Conservation (phyloP, 2,113 vertebrate genomes). For the Zosterops japonicus region DNA sequence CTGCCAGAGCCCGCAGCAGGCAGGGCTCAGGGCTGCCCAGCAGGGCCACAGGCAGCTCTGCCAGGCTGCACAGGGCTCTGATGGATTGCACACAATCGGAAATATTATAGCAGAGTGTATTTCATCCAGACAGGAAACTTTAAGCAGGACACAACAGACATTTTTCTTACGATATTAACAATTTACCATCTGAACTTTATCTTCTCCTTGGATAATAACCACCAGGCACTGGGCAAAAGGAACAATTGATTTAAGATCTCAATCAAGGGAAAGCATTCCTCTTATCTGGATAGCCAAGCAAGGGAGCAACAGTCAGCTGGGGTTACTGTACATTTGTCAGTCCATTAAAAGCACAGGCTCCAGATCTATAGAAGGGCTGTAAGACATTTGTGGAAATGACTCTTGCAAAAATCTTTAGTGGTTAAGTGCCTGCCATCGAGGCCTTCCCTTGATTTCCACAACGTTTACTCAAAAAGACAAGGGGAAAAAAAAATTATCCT, state of each 20-base stretch:
- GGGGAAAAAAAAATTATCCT: not conserved
- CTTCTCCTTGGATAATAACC: conserved; percentile 51
- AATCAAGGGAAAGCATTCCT: conserved; percentile 45
- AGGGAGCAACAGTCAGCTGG: not conserved
- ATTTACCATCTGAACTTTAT: conserved; percentile 55
- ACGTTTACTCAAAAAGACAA: not conserved
- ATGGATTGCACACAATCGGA: not conserved
- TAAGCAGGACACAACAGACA: conserved; percentile 33
- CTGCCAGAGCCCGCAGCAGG: too few species aligned
- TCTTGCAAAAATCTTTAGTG: conserved; percentile 21
- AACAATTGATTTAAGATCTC: conserved; percentile 64
- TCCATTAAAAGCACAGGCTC: conserved; percentile 32
- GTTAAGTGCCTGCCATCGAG: not conserved
- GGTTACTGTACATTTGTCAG: conserved; percentile 25
- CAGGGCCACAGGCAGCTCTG: not conserved
- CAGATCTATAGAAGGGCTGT: not conserved
- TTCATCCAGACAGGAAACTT: conserved; percentile 52
- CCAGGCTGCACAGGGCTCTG: not conserved
- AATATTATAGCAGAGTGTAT: not conserved
- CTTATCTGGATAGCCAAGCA: conserved; percentile 19
- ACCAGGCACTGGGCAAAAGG: not conserved
- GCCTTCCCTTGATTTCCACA: not conserved
- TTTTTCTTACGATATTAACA: conserved; percentile 58
- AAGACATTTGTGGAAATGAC: conserved; percentile 28
- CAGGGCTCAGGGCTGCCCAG: not conserved